A percentile compares a stretch with the other conserved stretches of the same genome.
phyloP scores from a whole-genome alignment of 1,140 invertebrate genomes.

The Penaeus chinensis region DNA sequence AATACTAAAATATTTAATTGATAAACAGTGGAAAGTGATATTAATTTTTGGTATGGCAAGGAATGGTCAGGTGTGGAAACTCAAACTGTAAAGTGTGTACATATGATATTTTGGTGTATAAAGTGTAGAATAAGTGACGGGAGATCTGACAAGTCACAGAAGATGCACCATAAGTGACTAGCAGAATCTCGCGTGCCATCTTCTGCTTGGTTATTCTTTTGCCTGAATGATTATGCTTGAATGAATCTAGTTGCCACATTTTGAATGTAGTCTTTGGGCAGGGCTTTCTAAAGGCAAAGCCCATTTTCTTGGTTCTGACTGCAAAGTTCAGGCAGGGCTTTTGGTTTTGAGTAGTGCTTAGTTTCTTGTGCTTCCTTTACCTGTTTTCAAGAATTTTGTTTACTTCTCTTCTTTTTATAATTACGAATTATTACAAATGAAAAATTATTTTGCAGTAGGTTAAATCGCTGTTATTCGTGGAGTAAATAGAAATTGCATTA shows the following conservation, averaged over 20 bases:
- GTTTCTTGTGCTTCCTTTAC: constrained; percentile 1
- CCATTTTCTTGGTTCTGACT: neutral
- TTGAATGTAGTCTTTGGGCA: constrained; percentile 48
- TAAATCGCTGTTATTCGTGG: too few species aligned
- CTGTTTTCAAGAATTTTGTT: neutral
- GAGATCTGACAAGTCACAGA: constrained; percentile 48
- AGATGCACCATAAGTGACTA: constrained; percentile 39
- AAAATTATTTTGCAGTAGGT: too few species aligned
- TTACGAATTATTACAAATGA: neutral
- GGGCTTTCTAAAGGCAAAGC: constrained; percentile 20
- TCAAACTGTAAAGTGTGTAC: constrained; percentile 48
- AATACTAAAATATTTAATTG: neutral
- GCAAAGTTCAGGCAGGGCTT: constrained; percentile 16
- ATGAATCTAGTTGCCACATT: constrained; percentile 44
- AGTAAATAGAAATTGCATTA: neutral
- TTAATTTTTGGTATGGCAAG: constrained; percentile 1
- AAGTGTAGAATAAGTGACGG: constrained; percentile 50
- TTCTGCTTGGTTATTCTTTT: constrained; percentile 48
- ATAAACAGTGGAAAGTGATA: constrained; percentile 13
- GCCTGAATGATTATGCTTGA: constrained; percentile 44
- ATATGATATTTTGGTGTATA: constrained; percentile 57
- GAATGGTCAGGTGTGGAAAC: constrained; percentile 23
- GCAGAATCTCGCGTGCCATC: constrained; percentile 47
- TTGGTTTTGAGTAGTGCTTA: neutral
- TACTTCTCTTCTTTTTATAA: neutral